These are phyloP conservation scores for Indicator indicator DNA, from an alignment of 2,113 vertebrate genomes.

Conservation along the genomic window DNA sequence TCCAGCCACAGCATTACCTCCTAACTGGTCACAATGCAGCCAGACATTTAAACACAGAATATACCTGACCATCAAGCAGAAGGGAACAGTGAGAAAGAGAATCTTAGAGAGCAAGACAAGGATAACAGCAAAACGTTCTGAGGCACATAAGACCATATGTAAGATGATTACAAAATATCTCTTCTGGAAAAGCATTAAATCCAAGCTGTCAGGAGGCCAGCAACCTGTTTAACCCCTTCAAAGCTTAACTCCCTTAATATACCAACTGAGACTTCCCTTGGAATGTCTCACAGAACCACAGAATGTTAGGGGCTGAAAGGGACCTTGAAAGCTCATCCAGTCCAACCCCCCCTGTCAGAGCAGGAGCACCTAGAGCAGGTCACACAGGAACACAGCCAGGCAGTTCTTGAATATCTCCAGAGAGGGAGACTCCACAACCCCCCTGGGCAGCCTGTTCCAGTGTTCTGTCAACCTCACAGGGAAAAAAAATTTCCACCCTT, in stretches of 20 bases:
- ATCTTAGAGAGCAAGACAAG: background rate
- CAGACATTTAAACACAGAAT: background rate
- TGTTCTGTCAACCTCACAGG: no score
- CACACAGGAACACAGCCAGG: no score
- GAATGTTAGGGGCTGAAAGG: no score
- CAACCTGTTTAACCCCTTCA: background rate
- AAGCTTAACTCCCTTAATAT: background rate
- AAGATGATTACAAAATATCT: background rate
- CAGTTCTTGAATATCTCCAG: no score
- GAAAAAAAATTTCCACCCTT: no score
- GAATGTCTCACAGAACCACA: background rate
- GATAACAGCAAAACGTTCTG: background rate
- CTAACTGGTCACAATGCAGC: background rate
- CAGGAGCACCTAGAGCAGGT: no score
- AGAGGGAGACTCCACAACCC: no score
- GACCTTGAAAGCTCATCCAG: no score
- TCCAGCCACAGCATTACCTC: background rate
- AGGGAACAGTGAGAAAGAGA: background rate
- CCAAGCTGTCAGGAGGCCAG: rapidly evolving
- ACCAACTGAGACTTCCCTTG: background rate
- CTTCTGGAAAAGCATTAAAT: background rate
- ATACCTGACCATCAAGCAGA: background rate
- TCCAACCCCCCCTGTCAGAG: no score
- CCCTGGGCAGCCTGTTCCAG: no score
- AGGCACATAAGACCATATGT: background rate